phyloP scores from a whole-genome alignment of 2,888 invertebrate species.

The Drosophila peninsularis region DNA sequence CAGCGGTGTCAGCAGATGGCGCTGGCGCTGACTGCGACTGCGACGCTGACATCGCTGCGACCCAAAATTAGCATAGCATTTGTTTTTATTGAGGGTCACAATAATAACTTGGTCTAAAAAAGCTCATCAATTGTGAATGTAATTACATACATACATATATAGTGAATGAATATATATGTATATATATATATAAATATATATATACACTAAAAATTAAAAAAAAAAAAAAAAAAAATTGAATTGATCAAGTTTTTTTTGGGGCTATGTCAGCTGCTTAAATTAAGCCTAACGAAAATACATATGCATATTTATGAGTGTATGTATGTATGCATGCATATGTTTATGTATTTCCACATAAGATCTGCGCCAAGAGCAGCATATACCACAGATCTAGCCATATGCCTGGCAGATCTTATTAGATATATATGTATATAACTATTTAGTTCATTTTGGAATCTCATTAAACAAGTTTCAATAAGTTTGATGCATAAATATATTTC shows the following conservation, averaged over 20 bases:
- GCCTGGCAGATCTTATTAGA: background rate
- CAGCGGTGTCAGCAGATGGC: slow-evolving; percentile 47
- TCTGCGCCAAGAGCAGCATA: background rate
- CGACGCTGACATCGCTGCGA: slow-evolving; percentile 32
- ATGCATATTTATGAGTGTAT: background rate
- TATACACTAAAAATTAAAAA: background rate
- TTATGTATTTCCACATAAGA: slow-evolving; percentile 7
- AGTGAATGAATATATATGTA: background rate
- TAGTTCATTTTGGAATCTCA: too few relatives aligned
- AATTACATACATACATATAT: background rate
- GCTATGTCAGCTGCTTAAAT: slow-evolving; percentile 20
- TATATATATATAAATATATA: background rate
- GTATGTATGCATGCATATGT: background rate
- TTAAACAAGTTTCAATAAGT: too few relatives aligned
- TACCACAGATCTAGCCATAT: background rate
- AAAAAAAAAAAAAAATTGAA: background rate
- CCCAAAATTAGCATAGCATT: slow-evolving; percentile 41
- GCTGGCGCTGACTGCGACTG: slow-evolving; percentile 12
- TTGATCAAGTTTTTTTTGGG: slow-evolving; percentile 1
- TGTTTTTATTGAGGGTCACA: slow-evolving; percentile 37
- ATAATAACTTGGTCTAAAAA: slow-evolving; percentile 37
- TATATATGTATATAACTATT: background rate
- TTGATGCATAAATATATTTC: too few relatives aligned
- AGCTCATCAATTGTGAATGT: slow-evolving; percentile 15
- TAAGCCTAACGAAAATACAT: slow-evolving; percentile 6